Percentiles rank a stretch among this genome's conserved stretches.
Evolutionary conservation across 2,888 invertebrate genomes (phyloP).

Genomic region (Oligia fasciuncula): DNA sequence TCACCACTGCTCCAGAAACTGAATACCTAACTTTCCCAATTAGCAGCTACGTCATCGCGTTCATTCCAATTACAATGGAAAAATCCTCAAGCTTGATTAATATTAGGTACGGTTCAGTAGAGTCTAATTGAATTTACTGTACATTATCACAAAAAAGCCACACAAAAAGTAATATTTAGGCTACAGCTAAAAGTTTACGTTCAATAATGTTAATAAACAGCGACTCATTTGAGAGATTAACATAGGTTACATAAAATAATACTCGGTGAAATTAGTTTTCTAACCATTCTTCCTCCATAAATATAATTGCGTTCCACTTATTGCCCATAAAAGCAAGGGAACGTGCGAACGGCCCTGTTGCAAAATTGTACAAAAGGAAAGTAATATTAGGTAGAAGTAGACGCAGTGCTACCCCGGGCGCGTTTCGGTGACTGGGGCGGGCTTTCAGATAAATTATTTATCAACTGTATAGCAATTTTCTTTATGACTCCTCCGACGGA

Average conservation of each 20-base stretch:
- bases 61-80: conserved; percentile 71
- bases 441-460: conserved; percentile 90
- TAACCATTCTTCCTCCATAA: conserved; percentile 88
- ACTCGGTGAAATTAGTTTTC: conserved; percentile 88
- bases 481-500: conserved; percentile 90
- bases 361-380: conserved; percentile 90
- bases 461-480: conserved; percentile 91
- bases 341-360: conserved; percentile 89
- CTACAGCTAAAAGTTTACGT: conserved; percentile 26
- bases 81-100: conserved; percentile 66
- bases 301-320: conserved; percentile 90
- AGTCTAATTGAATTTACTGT: conserved; percentile 36
- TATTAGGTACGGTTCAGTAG: conserved; percentile 38
- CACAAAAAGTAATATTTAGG: conserved; percentile 14
- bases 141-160: conserved; percentile 14
- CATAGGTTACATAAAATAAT: conserved; percentile 76
- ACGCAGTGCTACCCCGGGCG: conserved; percentile 83
- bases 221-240: conserved; percentile 57
- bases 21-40: conserved; percentile 83
- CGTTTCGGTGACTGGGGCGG: conserved; percentile 89
- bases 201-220: conserved; percentile 54
- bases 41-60: conserved; percentile 74
- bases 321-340: conserved; percentile 89
- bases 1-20: conserved; percentile 80
- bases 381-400: conserved; percentile 89